phyloP scores from a whole-genome alignment of 2,888 invertebrate species.

The Deilephila porcellus region DNA sequence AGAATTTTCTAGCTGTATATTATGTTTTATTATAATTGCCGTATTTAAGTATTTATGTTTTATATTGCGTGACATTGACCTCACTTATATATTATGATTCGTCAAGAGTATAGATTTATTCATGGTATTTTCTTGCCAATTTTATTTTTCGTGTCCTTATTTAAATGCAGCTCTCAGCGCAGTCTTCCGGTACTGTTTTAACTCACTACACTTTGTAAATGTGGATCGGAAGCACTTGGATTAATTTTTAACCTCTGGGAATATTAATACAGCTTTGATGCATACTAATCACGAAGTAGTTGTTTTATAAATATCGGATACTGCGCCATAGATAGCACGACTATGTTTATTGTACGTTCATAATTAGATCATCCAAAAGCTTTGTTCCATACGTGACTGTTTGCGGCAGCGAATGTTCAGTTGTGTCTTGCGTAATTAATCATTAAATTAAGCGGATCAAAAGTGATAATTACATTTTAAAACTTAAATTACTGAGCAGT shows the following conservation, averaged over 20 bases:
- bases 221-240: neutral
- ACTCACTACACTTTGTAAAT: neutral
- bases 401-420: neutral
- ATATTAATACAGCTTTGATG: neutral
- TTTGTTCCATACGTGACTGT: neutral
- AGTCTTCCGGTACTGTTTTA: constrained; percentile 2
- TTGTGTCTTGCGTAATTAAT: neutral
- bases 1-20: too few relatives aligned
- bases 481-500: too few relatives aligned
- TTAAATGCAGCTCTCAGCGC: neutral
- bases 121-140: too few relatives aligned
- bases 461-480: too few relatives aligned
- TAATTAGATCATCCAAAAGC: constrained; percentile 44
- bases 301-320: neutral
- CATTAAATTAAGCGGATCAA: neutral
- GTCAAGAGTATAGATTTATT: too few relatives aligned
- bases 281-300: neutral
- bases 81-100: too few relatives aligned
- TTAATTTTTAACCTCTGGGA: neutral
- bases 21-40: too few relatives aligned
- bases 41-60: too few relatives aligned
- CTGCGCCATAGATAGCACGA: neutral
- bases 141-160: too few relatives aligned
- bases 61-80: too few relatives aligned
- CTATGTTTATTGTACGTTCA: constrained; percentile 38